phyloP scores from a whole-genome alignment of 1,140 invertebrate genomes.

The Bombus ignitus region DNA sequence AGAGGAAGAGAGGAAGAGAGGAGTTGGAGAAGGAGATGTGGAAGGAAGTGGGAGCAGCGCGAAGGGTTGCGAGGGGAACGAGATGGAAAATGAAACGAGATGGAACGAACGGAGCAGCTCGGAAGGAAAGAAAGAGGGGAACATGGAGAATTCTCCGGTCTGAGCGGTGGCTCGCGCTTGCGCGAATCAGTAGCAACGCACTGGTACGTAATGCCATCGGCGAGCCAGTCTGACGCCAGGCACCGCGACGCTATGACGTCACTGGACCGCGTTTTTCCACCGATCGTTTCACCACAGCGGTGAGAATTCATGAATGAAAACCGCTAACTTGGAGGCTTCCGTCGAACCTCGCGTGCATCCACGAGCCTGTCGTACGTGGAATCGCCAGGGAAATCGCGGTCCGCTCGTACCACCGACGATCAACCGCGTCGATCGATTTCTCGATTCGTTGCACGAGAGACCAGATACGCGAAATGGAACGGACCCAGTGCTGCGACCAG shows the following conservation, averaged over 20 bases:
- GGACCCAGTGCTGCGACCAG: neutral
- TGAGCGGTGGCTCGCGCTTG: conserved; percentile 62
- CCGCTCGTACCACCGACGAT: neutral
- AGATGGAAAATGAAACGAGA: neutral
- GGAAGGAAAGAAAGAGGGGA: conserved; percentile 22
- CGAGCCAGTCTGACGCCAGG: conserved; percentile 80
- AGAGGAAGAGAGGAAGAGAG: neutral
- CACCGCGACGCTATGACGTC: conserved; percentile 80
- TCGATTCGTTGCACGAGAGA: conserved; percentile 10
- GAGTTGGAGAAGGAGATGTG: neutral
- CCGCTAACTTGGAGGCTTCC: neutral
- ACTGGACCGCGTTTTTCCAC: conserved; percentile 70
- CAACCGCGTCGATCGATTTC: conserved; percentile 36
- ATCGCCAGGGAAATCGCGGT: conserved; percentile 2
- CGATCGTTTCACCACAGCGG: conserved; percentile 56
- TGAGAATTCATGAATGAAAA: conserved; percentile 76
- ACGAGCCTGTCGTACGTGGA: neutral
- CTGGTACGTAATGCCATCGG: conserved; percentile 57
- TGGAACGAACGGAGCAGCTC: neutral
- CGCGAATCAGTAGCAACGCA: conserved; percentile 58
- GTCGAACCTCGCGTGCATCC: conserved; percentile 31
- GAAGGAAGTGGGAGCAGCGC: neutral
- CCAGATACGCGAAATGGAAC: conserved; percentile 19
- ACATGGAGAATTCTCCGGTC: conserved; percentile 48
- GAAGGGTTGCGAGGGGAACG: neutral